Conservation (phyloP, 92 coral and sea anemone species). For the Epizoanthus scotinus region DNA sequence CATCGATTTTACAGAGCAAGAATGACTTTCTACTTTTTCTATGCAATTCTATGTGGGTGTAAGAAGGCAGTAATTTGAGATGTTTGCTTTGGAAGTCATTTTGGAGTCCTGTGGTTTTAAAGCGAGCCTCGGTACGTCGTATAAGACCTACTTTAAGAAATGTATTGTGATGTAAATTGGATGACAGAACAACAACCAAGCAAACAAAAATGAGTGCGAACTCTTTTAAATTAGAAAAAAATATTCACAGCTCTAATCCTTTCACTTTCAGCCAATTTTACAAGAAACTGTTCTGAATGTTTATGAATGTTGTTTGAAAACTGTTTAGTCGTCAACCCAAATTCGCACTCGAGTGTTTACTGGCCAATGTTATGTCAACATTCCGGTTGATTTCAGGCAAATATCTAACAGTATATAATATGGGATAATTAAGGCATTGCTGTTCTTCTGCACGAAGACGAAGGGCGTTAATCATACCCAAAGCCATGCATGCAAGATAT, state of each 20-base stretch:
- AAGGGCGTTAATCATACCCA: neutral
- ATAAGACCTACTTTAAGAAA: constrained; percentile 20
- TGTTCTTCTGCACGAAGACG: too few species aligned
- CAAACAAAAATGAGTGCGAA: neutral
- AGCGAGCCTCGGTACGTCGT: constrained; percentile 16
- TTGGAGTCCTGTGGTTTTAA: neutral
- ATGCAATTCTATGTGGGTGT: neutral
- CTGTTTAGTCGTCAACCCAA: neutral
- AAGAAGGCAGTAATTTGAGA: neutral
- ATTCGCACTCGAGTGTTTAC: neutral
- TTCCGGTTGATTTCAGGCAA: neutral
- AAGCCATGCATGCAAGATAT: neutral
- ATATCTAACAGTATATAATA: too few species aligned
- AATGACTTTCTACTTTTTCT: too few species aligned
- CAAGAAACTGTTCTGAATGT: neutral
- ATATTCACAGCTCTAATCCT: too few species aligned
- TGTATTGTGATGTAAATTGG: constrained; percentile 38
- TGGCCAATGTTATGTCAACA: constrained; percentile 5
- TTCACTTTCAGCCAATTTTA: neutral
- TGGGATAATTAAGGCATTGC: too few species aligned
- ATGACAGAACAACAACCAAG: neutral
- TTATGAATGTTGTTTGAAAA: neutral
- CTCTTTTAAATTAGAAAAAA: neutral
- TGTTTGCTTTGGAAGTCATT: neutral
- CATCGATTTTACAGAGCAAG: neutral